Base-by-base conservation (phyloP, 2,888 invertebrate genomes). In the Agriopis marginaria region DNA sequence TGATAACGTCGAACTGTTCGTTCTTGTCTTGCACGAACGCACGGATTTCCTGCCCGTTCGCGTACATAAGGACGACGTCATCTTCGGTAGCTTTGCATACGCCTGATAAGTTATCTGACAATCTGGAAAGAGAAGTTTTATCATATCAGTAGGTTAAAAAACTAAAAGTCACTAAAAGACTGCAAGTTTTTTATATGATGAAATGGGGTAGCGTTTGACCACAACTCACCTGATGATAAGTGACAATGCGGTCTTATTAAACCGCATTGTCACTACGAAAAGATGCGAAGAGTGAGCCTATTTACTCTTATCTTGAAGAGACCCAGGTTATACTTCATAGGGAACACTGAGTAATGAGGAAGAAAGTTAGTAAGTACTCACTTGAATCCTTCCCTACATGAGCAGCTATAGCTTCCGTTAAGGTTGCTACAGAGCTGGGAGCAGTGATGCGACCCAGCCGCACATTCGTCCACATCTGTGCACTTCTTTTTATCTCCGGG, bases 361-460 rank as follows among this genome's bases (percentile, higher is more conserved):
- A 45, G 42, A 10, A 9, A 45, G 45, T 11, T 11, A 49, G 11
- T 44, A 10, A 0, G 44, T 5, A 70, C 84, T 78, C 42, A 94
- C 93, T 87, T 92, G 92, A 98, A 99, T 1, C 98, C 98, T 0
- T 96, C 95, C 8, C 96, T 95, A 81, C 99, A 99, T 39, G 96
- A 95, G 86, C 99, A 99, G 66, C 96, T 96, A 87, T 99, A 99
- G 70, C 96, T 96, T 83, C 99, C 99, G 84, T 99, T 99, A 60
- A 98, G 89, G 88, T 99, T 99, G 65, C 95, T 95, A 85, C 99
- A 99, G 49, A 97, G 93, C 84, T 99, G 99, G 1, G 99, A 98
- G 92, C 99, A 99, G 73, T 97, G 97, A 89, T 98, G 98, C 39
- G 95, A 95, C 67, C 97, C 97, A 23, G 96, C 95, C 0, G 95